These are phyloP conservation scores for Drosophila nebulosa DNA, from an alignment of 1,140 invertebrate genomes.

Conservation along the genomic window DNA sequence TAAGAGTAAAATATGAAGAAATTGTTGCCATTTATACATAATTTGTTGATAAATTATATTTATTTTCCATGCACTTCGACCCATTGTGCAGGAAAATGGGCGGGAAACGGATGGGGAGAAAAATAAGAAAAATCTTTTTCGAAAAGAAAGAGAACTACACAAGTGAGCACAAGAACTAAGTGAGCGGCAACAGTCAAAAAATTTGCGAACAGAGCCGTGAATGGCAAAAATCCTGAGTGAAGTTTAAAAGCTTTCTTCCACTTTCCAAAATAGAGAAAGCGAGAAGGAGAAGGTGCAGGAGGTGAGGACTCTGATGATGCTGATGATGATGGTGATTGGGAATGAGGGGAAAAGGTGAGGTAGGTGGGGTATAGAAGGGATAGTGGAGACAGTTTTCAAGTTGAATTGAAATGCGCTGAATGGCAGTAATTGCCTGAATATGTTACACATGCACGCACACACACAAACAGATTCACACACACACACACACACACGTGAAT, in stretches of 20 bases:
- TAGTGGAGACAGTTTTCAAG: slow-evolving; percentile 62
- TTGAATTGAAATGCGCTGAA: slow-evolving; percentile 78
- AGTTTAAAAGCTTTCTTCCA: slow-evolving; percentile 76
- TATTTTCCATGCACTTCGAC: neutral
- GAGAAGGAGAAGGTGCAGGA: neutral
- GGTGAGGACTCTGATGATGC: neutral
- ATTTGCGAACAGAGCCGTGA: slow-evolving; percentile 70
- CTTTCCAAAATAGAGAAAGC: slow-evolving; percentile 36
- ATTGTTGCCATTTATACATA: neutral
- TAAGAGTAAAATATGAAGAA: neutral
- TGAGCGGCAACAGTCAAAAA: slow-evolving; percentile 73
- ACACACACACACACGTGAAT: slow-evolving; percentile 49
- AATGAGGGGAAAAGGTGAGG: neutral
- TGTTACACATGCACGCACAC: slow-evolving; percentile 66
- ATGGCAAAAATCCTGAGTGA: slow-evolving; percentile 75
- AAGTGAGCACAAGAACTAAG: slow-evolving; percentile 43
- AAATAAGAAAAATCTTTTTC: neutral
- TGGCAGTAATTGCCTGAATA: slow-evolving; percentile 78
- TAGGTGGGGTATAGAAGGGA: neutral
- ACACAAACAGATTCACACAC: slow-evolving; percentile 13
- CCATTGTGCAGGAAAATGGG: neutral
- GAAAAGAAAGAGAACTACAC: neutral
- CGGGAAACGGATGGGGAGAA: neutral
- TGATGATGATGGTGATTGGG: too few relatives aligned
- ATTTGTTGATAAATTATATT: neutral